Evolutionary conservation across 1,140 invertebrate species (phyloP).

Genomic region (Drosophila varians): DNA sequence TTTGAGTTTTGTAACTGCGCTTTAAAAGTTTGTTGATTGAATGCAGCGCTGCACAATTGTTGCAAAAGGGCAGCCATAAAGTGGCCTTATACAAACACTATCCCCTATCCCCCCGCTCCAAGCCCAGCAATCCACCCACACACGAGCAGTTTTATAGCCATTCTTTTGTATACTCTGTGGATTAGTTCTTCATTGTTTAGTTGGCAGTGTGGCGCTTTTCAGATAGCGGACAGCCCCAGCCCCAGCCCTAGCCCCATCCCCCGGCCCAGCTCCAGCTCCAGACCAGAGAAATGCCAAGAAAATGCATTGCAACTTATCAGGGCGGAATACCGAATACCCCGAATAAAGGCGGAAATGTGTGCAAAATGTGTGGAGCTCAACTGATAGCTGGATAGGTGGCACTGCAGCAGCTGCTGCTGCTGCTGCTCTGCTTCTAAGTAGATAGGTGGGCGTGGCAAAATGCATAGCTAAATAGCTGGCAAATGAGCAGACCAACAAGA

Average conservation of each 20-base stretch:
- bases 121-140: slow-evolving; percentile 13
- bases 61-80: slow-evolving; percentile 79
- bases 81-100: slow-evolving; percentile 65
- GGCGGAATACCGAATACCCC: slow-evolving; percentile 23
- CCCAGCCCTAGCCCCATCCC: background rate
- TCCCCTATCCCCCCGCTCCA: slow-evolving; percentile 8
- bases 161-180: slow-evolving; percentile 79
- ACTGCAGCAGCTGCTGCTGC: slow-evolving; percentile 18
- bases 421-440: slow-evolving; percentile 45
- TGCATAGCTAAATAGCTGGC: slow-evolving; percentile 69
- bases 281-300: slow-evolving; percentile 47
- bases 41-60: slow-evolving; percentile 80
- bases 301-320: slow-evolving; percentile 45
- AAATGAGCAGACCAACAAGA: slow-evolving; percentile 21
- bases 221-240: slow-evolving; percentile 57
- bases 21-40: slow-evolving; percentile 81
- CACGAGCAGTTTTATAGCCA: slow-evolving; percentile 68
- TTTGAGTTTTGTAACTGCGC: slow-evolving; percentile 75
- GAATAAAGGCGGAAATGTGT: slow-evolving; percentile 7
- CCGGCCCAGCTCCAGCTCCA: no score
- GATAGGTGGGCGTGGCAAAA: slow-evolving; percentile 58
- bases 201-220: slow-evolving; percentile 72
- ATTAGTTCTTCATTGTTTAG: slow-evolving; percentile 82
- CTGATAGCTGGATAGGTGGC: slow-evolving; percentile 37
- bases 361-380: slow-evolving; percentile 40